phyloP scores from a whole-genome alignment of 2,888 invertebrate species.

The Cephonodes hylas region DNA sequence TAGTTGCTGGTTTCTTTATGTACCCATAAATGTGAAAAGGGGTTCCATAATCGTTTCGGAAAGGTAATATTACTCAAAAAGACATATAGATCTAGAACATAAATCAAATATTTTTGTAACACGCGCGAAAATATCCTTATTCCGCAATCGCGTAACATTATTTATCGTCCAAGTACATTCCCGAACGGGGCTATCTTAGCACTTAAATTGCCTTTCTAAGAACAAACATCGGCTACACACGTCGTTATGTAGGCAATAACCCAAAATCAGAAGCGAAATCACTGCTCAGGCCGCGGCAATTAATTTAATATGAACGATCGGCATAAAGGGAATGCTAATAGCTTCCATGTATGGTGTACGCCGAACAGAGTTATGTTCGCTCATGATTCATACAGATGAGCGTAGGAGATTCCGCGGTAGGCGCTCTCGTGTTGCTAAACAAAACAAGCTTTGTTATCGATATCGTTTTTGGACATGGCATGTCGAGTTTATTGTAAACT shows the following conservation, averaged over 20 bases:
- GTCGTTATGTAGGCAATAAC: constrained; percentile 26
- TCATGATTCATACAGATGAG: constrained; percentile 55
- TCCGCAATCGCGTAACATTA: not conserved
- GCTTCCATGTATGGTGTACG: constrained; percentile 52
- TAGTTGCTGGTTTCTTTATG: no score
- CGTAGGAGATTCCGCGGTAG: constrained; percentile 46
- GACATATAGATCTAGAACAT: no score
- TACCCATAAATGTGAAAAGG: no score
- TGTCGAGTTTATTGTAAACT: constrained; percentile 2
- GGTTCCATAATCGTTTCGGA: no score
- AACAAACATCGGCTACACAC: not conserved
- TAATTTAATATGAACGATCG: constrained; percentile 51
- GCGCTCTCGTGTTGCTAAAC: not conserved
- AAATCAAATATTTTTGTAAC: not conserved
- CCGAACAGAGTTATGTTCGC: constrained; percentile 33
- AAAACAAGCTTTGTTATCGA: not conserved
- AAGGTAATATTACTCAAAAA: no score
- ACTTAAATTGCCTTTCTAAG: not conserved
- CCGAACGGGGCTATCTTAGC: constrained; percentile 1
- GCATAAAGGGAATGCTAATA: constrained; percentile 65
- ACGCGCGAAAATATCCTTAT: not conserved
- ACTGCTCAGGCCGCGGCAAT: constrained; percentile 33
- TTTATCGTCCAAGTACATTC: not conserved
- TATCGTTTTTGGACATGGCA: not conserved
- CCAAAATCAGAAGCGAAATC: constrained; percentile 22